Base-by-base conservation (phyloP, 1,140 invertebrate species). In the Drosophila rufa region DNA sequence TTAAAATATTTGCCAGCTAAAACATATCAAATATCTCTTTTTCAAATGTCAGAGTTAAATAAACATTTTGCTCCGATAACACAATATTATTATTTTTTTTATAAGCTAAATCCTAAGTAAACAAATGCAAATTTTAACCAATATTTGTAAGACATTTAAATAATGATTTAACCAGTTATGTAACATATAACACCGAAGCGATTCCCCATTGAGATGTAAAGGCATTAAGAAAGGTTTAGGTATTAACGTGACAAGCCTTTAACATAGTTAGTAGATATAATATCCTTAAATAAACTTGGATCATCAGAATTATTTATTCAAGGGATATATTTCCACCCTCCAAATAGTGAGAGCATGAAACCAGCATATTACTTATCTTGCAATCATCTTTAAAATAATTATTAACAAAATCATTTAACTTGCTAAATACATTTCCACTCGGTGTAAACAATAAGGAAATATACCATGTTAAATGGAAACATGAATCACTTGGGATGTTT, bases 81-180 rank as follows among this genome's bases (percentile, higher is more conserved):
- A 61, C 25, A 61, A 33, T 36, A 45, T 60, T 17, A 40, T 25
- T 22, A 43, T 65, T 43, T 43, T 65, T 60, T 60, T 30, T 15
- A 43, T 43, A 65, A 22, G 38, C 61, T 11, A 22, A 4, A 11
- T 7, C 4, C 14, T 58, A 8, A 4, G 6, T 58, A 64, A 42
- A 19, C 14, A 64, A 22, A 43, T 61, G 17, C 0, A 22, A 33
- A 61, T 60, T 27, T 43, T 25, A 0, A 4, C 22, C 22, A 25
- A 25, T 25, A 25, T 14, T 3, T 9, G n/a, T 0, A 9, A 22
- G 6, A 43, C 22, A 42, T 19, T 42, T 22, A 14, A 36, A 14
- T 0, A 15, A 8, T 17, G 19, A 15, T 19, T 17, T 27, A 40
- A 62, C 19, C 4, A 33, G 45, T 19, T 36, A 12, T n/a, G 22